Evolutionary conservation across 2,888 invertebrate genomes (phyloP), one percentile per base, ranked within the genome.

Genomic region (Gortyna flavago): DNA sequence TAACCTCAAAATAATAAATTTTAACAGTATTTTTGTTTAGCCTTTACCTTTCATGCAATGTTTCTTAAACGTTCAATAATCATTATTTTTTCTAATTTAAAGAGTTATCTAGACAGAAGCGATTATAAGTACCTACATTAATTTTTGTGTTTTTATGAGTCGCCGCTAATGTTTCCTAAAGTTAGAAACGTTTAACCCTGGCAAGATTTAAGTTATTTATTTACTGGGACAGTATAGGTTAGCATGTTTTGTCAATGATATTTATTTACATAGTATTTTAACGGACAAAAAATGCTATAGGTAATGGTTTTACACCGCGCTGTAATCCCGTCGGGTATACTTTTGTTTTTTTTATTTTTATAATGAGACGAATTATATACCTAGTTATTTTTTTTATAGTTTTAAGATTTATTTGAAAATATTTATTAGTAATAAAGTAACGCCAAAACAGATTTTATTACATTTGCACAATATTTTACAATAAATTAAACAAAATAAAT

Each of bases 321-420:
- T 54, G 0, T 9, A 0, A n/a, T 13, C 25, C 65, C 77, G 59
- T 82, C 80, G 82, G 76, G 16, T 5, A 35, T 18, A 11, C 0
- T 8, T 62, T 57, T 5, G 11, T 38, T 29, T 32, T 29, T 5
- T 0, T 1, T 3, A 25, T 16, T 41, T 16, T 44, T 16, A 2
- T 11, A 59, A 0, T 64, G 9, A 5, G 1, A 16, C n/a, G 4
- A 44, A 13, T 25, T 16, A 41, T 13, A 13, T 13, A n/a, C n/a
- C n/a, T n/a, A 44, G 44, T 44, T 44, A 5, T 44, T 44, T 44
- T 44, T 44, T 44, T 5, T 0, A 13, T 13, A 13, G 44, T 9
- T 75, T 7, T 21, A 0, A 25, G 32, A 8, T 32, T 38, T 25
- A 70, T 29, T 29, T 29, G 41, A 41, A 2, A 21, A 25, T 5